phyloP scores from a whole-genome alignment of 2,888 invertebrate genomes.

The Diploptera punctata region DNA sequence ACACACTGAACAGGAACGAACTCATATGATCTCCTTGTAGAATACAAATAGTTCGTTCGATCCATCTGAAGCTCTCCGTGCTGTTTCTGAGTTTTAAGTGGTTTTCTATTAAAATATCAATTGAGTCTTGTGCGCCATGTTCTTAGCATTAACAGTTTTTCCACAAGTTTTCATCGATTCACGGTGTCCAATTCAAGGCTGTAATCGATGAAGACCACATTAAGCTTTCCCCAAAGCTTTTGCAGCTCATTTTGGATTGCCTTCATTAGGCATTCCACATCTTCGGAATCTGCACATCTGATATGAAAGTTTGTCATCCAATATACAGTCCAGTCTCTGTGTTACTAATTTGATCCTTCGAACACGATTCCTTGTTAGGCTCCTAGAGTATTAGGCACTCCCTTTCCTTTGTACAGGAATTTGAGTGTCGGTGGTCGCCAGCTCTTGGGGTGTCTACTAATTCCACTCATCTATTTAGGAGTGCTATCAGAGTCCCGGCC shows the following conservation, averaged over 20 bases:
- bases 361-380: neutral
- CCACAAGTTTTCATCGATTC: neutral
- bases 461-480: no score
- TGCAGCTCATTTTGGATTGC: neutral
- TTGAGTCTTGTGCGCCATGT: neutral
- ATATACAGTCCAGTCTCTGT: neutral
- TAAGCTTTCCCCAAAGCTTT: neutral
- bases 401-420: no score
- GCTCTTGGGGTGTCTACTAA: neutral
- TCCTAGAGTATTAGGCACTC: neutral
- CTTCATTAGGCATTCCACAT: neutral
- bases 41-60: no score
- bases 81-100: neutral
- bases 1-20: neutral
- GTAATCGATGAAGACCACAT: no score
- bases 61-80: no score
- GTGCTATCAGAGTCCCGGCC: no score
- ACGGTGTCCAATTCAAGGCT: neutral
- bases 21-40: neutral
- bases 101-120: neutral
- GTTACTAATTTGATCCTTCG: neutral
- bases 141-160: neutral
- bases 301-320: neutral
- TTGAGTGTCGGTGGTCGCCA: neutral
- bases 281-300: neutral